phyloP scores from a whole-genome alignment of 2,113 vertebrate species.

The Microcebus lehilahytsara region DNA sequence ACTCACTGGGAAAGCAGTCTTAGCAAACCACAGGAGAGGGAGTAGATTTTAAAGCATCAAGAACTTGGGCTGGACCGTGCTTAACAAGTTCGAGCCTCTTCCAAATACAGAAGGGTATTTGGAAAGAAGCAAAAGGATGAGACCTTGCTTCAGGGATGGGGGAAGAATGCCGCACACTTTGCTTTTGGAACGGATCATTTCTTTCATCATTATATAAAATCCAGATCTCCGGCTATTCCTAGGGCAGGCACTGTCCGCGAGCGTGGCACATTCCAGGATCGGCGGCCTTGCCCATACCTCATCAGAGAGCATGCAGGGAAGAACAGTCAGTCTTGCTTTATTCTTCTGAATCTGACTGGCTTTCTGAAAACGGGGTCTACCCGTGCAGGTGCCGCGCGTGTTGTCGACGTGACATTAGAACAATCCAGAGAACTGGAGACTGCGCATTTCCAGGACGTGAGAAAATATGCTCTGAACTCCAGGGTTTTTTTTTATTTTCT shows the following conservation, averaged over 20 bases:
- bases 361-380: not conserved
- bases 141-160: not conserved
- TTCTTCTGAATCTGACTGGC: not conserved
- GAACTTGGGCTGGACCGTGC: slow-evolving; percentile 62
- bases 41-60: slow-evolving; percentile 54
- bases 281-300: slow-evolving; percentile 56
- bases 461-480: not conserved
- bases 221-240: not conserved
- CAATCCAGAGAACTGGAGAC: accelerated
- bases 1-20: slow-evolving; percentile 77
- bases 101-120: not conserved
- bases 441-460: accelerated
- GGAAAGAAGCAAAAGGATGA: not conserved
- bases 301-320: not conserved
- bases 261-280: not conserved
- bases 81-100: slow-evolving; percentile 67
- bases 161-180: not conserved
- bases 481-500: not conserved
- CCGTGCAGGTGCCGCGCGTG: not conserved
- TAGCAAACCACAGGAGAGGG: slow-evolving; percentile 69
- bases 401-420: accelerated
- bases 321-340: slow-evolving; percentile 22
- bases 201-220: slow-evolving; percentile 15
- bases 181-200: slow-evolving; percentile 61
- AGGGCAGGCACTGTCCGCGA: not conserved